Evolutionary conservation across 2,797 vertebrate species (phyloP).

Genomic region (Delichon dasypus): DNA sequence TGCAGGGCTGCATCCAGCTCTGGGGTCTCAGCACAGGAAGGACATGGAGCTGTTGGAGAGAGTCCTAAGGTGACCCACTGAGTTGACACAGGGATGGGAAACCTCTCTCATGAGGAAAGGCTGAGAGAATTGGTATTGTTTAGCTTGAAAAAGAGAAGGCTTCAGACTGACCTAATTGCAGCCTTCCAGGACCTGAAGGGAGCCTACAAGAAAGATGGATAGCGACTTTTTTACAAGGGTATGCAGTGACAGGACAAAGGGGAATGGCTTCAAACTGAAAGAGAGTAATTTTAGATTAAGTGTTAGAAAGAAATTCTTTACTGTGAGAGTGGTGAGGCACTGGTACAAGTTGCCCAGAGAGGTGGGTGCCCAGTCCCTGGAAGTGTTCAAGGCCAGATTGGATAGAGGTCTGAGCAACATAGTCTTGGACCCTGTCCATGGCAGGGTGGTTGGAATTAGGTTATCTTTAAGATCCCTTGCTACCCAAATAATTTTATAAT

Average conservation of each 20-base stretch:
- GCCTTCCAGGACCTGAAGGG: background rate
- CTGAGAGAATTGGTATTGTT: background rate
- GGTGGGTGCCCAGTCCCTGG: background rate
- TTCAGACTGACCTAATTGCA: background rate
- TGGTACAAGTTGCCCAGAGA: background rate
- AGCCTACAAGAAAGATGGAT: background rate
- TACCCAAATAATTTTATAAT: background rate
- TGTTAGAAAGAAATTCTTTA: background rate
- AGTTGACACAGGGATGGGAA: background rate
- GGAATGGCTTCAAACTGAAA: background rate
- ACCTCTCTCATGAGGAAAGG: background rate
- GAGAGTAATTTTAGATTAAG: background rate
- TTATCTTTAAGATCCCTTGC: background rate
- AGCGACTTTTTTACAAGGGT: background rate
- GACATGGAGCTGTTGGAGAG: fast-evolving
- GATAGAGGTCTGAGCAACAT: background rate
- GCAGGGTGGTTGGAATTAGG: background rate
- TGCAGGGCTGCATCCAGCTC: background rate
- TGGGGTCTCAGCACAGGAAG: background rate
- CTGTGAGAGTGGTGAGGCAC: background rate
- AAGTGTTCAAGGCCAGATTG: background rate
- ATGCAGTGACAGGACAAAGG: background rate
- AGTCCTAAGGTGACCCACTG: background rate
- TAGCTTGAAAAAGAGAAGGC: background rate
- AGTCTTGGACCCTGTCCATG: background rate